A percentile compares a stretch with the other conserved stretches of the same genome.
Evolutionary conservation across 2,888 invertebrate species (phyloP).

Genomic region (Tetrapedia diversipes): DNA sequence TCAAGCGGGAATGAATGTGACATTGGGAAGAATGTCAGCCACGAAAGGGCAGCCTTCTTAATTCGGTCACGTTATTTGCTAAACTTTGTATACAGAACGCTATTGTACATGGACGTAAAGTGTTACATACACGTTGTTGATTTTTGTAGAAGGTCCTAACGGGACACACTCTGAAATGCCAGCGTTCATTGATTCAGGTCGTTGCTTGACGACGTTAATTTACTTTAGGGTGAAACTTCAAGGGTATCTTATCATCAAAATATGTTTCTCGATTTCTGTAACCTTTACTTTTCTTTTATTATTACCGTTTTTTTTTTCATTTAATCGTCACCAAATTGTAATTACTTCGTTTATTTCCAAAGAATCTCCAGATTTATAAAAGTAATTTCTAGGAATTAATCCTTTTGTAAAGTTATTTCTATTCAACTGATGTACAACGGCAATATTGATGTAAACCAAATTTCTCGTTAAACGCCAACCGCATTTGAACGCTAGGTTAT

Average conservation of each 20-base stretch:
- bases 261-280: too few species aligned
- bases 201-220: background rate
- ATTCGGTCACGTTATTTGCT: slow-evolving; percentile 1
- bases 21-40: background rate
- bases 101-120: slow-evolving; percentile 38
- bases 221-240: background rate
- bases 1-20: background rate
- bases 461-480: too few species aligned
- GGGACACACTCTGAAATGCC: slow-evolving; percentile 21
- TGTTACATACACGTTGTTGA: slow-evolving; percentile 28
- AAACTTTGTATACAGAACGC: slow-evolving; percentile 39
- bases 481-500: too few species aligned
- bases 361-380: too few species aligned
- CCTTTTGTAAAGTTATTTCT: too few species aligned
- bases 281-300: too few species aligned
- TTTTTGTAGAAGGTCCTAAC: slow-evolving; percentile 16
- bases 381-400: too few species aligned
- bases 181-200: background rate
- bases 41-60: background rate
- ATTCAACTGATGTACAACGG: too few species aligned
- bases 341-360: too few species aligned
- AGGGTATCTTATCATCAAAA: background rate
- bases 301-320: too few species aligned
- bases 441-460: too few species aligned
- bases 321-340: too few species aligned